These are phyloP conservation scores for Apamea anceps DNA, from an alignment of 2,888 invertebrate species.

Conservation along the genomic window DNA sequence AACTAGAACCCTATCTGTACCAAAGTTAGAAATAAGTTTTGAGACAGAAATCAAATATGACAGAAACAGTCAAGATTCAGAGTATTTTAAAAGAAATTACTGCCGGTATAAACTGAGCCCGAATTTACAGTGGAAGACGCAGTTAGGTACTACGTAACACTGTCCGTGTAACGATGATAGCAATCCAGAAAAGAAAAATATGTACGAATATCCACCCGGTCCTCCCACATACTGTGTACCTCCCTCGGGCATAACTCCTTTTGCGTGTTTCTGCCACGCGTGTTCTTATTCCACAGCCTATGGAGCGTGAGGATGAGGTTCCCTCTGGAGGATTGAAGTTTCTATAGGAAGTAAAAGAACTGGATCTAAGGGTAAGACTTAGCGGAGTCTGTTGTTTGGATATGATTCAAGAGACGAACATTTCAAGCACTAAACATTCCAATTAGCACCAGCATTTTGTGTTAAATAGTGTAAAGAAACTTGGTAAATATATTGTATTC, in stretches of 20 bases:
- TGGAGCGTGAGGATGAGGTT: conserved; percentile 17
- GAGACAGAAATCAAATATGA: conserved; percentile 73
- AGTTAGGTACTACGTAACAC: conserved; percentile 64
- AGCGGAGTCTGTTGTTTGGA: conserved; percentile 75
- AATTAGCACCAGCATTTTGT: not conserved
- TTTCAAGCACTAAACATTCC: conserved; percentile 6
- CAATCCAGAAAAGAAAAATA: not conserved
- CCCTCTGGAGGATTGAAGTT: conserved; percentile 69
- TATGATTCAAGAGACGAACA: conserved; percentile 53
- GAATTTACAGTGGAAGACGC: conserved; percentile 76
- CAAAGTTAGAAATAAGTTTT: not conserved
- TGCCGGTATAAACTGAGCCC: conserved; percentile 34
- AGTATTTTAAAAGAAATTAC: conserved; percentile 66
- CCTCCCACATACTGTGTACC: not conserved
- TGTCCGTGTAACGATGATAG: not conserved
- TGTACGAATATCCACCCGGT: conserved; percentile 4
- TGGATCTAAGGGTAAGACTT: conserved; percentile 73
- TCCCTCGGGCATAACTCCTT: not conserved
- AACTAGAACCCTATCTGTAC: not conserved
- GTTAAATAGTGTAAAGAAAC: not conserved
- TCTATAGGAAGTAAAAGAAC: conserved; percentile 76
- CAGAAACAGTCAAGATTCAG: conserved; percentile 78
- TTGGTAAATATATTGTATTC: conserved; percentile 2
- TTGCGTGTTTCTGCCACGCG: too few relatives aligned
- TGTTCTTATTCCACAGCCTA: not conserved